Conservation (phyloP, 2,888 invertebrate species). For the Torymus aiolomorphi region DNA sequence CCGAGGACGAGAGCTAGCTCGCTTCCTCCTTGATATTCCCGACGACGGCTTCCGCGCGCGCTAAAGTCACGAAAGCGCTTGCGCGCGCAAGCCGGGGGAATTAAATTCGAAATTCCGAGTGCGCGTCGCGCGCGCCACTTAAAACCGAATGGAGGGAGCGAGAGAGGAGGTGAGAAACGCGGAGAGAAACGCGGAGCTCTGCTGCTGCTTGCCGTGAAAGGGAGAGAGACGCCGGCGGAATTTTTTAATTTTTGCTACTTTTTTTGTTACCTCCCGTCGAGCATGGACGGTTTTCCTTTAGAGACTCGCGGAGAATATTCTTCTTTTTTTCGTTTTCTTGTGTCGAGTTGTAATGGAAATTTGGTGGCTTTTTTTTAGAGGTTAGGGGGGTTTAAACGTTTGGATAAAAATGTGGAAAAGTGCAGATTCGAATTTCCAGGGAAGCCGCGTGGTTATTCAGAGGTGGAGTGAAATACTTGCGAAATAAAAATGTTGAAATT, state of each 20-base stretch:
- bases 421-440: too few species aligned
- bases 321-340: background rate
- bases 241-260: constrained; percentile 12
- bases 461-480: too few species aligned
- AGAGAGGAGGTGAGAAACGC: constrained; percentile 27
- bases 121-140: constrained; percentile 41
- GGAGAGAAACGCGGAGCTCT: background rate
- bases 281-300: background rate
- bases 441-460: too few species aligned
- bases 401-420: too few species aligned
- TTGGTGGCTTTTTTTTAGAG: too few species aligned
- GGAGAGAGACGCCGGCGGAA: constrained; percentile 1
- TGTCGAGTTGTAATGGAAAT: too few species aligned
- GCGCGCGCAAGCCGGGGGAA: constrained; percentile 56
- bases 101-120: constrained; percentile 62
- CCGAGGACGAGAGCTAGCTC: too few species aligned
- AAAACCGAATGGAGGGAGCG: constrained; percentile 14
- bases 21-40: constrained; percentile 66
- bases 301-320: background rate
- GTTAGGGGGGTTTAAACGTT: too few species aligned
- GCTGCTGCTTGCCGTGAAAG: too few species aligned
- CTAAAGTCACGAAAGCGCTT: constrained; percentile 32
- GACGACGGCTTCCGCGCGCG: constrained; percentile 60
- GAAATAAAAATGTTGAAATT: too few species aligned
- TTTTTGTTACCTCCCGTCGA: background rate